A percentile compares a stretch with the other conserved stretches of the same genome.
phyloP scores from a whole-genome alignment of 2,113 vertebrate genomes.

The Sphyrna mokarran region DNA sequence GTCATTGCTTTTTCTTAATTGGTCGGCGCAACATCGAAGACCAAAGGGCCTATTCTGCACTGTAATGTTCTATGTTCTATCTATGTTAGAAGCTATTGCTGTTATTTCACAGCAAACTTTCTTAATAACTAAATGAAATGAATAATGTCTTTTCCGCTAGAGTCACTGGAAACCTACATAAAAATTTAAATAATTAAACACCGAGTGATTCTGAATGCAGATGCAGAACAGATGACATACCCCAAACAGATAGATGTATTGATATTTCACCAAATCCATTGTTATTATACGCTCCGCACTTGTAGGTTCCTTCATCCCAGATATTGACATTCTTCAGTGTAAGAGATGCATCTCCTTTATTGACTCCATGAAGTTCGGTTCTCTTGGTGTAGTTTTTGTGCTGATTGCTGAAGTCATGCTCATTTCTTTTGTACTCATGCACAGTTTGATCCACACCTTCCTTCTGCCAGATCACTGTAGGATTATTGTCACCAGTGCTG shows the following conservation, averaged over 20 bases:
- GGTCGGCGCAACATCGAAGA: too few species aligned
- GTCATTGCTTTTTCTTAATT: too few species aligned
- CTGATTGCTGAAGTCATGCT: not conserved
- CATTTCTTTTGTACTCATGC: not conserved
- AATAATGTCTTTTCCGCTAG: not conserved
- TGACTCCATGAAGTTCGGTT: not conserved
- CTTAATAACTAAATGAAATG: not conserved
- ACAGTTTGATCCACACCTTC: not conserved
- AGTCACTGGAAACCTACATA: not conserved
- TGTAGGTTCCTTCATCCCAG: slow-evolving; percentile 8
- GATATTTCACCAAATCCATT: not conserved
- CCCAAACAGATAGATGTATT: not conserved
- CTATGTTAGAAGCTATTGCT: not conserved
- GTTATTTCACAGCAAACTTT: not conserved
- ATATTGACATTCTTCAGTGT: not conserved
- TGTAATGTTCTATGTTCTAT: too few species aligned
- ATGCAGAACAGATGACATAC: not conserved
- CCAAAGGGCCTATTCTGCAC: too few species aligned
- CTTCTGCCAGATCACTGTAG: not conserved
- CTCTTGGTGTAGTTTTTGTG: slow-evolving; percentile 11
- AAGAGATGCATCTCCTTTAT: not conserved
- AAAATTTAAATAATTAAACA: not conserved
- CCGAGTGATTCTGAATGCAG: not conserved
- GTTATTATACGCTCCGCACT: not conserved
- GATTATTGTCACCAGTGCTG: not conserved